A percentile compares a stretch with the other conserved stretches of the same genome.
phyloP scores from a whole-genome alignment of 2,797 vertebrate genomes.

The Vespertilio murinus region DNA sequence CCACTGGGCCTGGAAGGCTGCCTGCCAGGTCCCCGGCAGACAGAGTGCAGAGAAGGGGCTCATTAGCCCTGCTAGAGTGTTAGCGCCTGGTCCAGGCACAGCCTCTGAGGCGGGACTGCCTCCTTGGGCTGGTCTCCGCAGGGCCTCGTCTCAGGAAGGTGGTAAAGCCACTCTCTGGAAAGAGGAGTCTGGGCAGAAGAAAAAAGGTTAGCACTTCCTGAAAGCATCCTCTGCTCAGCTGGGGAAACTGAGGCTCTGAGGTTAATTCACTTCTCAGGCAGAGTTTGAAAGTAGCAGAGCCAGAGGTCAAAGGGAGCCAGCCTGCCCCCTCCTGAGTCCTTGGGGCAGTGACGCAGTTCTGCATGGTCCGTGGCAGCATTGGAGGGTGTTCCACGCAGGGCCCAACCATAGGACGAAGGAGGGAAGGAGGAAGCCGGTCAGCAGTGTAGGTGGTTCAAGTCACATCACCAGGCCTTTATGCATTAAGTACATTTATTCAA shows the following conservation, averaged over 20 bases:
- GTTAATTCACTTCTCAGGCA: not conserved
- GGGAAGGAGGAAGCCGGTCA: rapidly evolving
- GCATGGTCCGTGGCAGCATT: not conserved
- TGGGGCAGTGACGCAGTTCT: not conserved
- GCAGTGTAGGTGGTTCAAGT: not conserved
- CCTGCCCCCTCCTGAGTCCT: not conserved
- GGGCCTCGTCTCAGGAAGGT: not conserved
- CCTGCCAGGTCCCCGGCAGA: constrained; percentile 50
- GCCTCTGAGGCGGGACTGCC: constrained; percentile 19
- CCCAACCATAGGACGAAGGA: not conserved
- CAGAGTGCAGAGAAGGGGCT: not conserved
- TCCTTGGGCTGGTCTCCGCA: not conserved
- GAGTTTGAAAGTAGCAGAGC: not conserved
- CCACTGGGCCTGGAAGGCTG: constrained; percentile 21
- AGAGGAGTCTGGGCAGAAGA: not conserved
- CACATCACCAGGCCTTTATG: rapidly evolving
- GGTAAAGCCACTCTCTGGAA: not conserved
- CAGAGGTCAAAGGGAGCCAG: not conserved
- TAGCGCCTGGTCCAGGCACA: constrained; percentile 6
- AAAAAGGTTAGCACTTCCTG: not conserved
- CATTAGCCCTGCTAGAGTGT: constrained; percentile 43
- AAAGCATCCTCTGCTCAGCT: not conserved
- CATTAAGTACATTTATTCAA: not conserved
- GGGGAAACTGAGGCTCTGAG: constrained; percentile 34
- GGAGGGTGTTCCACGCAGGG: rapidly evolving